Conservation (phyloP, 2,888 invertebrate genomes). For the Dendrolimus pini region DNA sequence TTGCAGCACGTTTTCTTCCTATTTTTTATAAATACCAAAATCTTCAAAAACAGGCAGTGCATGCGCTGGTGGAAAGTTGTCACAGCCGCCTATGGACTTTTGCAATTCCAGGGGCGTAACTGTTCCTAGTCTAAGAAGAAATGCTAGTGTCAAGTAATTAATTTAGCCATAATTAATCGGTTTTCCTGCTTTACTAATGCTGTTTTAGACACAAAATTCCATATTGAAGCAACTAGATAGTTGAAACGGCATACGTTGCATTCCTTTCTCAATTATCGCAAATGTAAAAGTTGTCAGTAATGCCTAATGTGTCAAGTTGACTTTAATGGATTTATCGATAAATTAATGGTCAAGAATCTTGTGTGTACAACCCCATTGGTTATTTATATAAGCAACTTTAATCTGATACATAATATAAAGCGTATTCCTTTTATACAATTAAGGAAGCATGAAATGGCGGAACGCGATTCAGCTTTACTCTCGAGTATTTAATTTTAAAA, state of each 20-base stretch:
- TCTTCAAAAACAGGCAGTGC: too few species aligned
- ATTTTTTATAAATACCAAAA: too few species aligned
- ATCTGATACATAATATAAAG: neutral
- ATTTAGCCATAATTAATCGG: neutral
- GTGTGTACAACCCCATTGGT: neutral
- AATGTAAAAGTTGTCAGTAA: conserved; percentile 44
- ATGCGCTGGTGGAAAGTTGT: too few species aligned
- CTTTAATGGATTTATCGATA: neutral
- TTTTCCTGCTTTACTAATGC: too few species aligned
- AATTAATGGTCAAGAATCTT: neutral
- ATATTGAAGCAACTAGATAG: too few species aligned
- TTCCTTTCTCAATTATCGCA: conserved; percentile 35
- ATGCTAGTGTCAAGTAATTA: conserved; percentile 5
- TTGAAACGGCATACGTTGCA: conserved; percentile 16
- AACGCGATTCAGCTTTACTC: neutral
- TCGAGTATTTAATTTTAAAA: neutral
- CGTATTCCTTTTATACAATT: conserved; percentile 6
- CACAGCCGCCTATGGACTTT: too few species aligned
- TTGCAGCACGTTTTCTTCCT: too few species aligned
- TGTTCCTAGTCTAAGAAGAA: neutral
- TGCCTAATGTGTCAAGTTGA: conserved; percentile 10
- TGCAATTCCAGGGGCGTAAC: too few species aligned
- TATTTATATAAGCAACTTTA: neutral
- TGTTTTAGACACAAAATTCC: too few species aligned
- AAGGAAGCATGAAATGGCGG: conserved; percentile 6